Conservation (phyloP, 1,140 invertebrate species). For the Venturia canescens region DNA sequence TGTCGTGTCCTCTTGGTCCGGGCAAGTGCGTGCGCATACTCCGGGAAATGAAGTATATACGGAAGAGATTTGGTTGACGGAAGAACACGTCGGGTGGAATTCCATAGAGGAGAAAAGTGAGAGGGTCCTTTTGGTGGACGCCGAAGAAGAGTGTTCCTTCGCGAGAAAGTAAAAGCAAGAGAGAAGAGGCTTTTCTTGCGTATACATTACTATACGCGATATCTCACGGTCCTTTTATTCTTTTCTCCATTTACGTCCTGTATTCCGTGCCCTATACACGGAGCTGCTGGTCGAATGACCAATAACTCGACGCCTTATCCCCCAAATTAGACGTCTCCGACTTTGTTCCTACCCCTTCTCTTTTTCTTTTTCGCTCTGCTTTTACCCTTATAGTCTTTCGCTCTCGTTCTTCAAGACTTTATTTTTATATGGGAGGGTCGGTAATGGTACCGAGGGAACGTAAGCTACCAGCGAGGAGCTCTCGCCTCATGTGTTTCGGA, state of each 20-base stretch:
- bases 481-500: constrained; percentile 54
- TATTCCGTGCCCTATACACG: constrained; percentile 47
- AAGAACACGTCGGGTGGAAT: constrained; percentile 3
- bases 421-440: constrained; percentile 60
- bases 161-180: constrained; percentile 20
- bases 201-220: constrained; percentile 37
- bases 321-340: constrained; percentile 64
- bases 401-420: constrained; percentile 52
- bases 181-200: neutral
- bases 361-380: constrained; percentile 13
- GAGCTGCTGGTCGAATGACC: constrained; percentile 60
- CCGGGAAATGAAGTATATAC: neutral
- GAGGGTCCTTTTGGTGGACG: constrained; percentile 9
- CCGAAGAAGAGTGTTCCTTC: neutral
- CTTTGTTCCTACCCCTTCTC: constrained; percentile 24
- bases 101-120: neutral
- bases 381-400: constrained; percentile 28
- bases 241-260: constrained; percentile 58
- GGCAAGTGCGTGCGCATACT: neutral
- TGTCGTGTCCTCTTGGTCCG: neutral
- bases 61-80: neutral
- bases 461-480: constrained; percentile 50
- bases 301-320: constrained; percentile 68
- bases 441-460: constrained; percentile 63
- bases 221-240: constrained; percentile 58